A percentile compares a stretch with the other conserved stretches of the same genome.
Evolutionary conservation across 1,140 invertebrate genomes (phyloP).

Genomic region (Neomicropteryx cornuta): DNA sequence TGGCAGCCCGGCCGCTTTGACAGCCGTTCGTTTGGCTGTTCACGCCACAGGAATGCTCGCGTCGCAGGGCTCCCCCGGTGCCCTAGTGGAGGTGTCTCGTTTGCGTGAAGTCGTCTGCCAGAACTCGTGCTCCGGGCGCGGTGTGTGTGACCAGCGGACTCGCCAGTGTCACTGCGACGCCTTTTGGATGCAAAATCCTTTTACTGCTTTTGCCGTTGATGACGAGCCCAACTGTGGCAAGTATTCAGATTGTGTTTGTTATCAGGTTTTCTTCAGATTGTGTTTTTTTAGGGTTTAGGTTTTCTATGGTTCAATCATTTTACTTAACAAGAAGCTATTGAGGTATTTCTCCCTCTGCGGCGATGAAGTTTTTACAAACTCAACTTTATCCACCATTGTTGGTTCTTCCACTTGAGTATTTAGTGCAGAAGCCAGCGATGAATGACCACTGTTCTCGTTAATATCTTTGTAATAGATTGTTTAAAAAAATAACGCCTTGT

Average conservation of each 20-base stretch:
- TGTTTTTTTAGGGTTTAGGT: constrained; percentile 14
- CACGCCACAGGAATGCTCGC: too few species aligned
- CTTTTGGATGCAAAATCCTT: constrained; percentile 84
- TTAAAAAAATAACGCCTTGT: too few species aligned
- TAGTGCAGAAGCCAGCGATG: background rate
- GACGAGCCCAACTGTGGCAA: constrained; percentile 43
- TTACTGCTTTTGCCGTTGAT: constrained; percentile 34
- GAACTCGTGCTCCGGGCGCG: constrained; percentile 88
- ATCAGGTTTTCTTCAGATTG: background rate
- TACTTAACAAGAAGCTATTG: too few species aligned
- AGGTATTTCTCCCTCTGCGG: too few species aligned
- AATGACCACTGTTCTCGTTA: background rate
- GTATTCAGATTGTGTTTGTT: too few species aligned
- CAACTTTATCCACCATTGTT: too few species aligned
- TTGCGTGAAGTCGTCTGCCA: constrained; percentile 80
- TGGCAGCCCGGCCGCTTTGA: too few species aligned
- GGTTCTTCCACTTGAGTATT: too few species aligned
- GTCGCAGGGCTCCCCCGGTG: constrained; percentile 31
- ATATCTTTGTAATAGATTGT: background rate
- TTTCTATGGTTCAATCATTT: too few species aligned
- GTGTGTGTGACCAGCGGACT: constrained; percentile 73
- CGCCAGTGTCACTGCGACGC: constrained; percentile 83
- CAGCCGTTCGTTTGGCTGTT: too few species aligned
- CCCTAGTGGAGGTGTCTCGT: constrained; percentile 48
- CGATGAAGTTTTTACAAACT: too few species aligned